Base-by-base conservation (phyloP, 2,888 invertebrate species). In the Trilocha varians region DNA sequence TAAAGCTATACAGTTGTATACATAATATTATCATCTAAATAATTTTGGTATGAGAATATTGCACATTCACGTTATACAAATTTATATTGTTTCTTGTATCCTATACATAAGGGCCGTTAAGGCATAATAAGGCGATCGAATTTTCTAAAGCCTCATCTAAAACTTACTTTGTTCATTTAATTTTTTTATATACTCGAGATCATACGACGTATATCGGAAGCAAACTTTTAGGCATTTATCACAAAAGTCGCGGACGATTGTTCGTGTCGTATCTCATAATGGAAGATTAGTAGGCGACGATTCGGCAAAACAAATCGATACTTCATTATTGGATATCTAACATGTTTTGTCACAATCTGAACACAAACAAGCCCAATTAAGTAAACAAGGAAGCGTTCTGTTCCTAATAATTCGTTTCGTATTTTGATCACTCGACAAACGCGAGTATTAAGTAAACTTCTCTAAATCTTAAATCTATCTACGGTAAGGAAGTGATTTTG, bases 1-100 rank as follows among this genome's bases (percentile, higher is more conserved):
- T 83, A 83, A 79, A 82, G 79, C 82, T 84, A 83, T 75, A 83
- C 71, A 77, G 52, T 80, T 84, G 84, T 84, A 83, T 84, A 84
- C 75, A 78, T 82, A 82, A 74, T 70, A 71, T n/a, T n/a, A n/a
- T n/a, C n/a, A n/a, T 79, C 82, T 82, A 82, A 80, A 82, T 58
- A 72, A 65, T 69, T 50, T 80, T 74, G 70, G 73, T 83, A 83
- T 68, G 82, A 83, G 80, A 82, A 82, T 83, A 83, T 80, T 82
- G 79, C 84, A 83, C 79, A 70, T 71, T 63, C 70, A 69, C 68
- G 62, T 67, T 70, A 70, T 66, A 67, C 61, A 65, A 59, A 64
- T 64, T 60, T 57, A 59, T 54, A 50, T 62, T 55, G 58, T 63
- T 55, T 59, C 61, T 66, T 50, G 50, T 62, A 57, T 46, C 53